Percentiles rank a stretch among this genome's conserved stretches.
These are phyloP conservation scores for Gastracanthus pulcherrimus DNA, from an alignment of 2,888 invertebrate genomes.

Conservation along the genomic window DNA sequence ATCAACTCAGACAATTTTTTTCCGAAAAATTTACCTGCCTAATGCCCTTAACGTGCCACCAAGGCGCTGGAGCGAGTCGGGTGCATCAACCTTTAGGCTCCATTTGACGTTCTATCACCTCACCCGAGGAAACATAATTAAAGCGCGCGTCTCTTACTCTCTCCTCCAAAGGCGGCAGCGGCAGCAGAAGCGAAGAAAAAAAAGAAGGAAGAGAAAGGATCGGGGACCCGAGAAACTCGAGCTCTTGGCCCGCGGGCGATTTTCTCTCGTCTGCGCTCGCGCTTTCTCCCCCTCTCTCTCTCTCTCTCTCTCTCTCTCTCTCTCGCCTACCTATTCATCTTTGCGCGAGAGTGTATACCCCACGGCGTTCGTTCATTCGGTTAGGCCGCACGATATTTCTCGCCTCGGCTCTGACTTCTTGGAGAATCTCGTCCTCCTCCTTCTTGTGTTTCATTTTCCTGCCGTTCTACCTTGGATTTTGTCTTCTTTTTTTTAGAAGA, in stretches of 20 bases:
- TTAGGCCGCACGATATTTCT: conserved; percentile 48
- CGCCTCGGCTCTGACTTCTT: conserved; percentile 32
- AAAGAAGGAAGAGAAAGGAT: background rate
- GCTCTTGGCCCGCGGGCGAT: conserved; percentile 36
- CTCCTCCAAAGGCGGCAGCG: background rate
- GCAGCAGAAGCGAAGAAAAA: background rate
- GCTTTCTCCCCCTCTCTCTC: too few species aligned
- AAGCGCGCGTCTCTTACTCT: too few species aligned
- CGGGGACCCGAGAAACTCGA: background rate
- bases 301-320: too few species aligned
- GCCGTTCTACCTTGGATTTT: too few species aligned
- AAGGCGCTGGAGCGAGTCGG: too few species aligned
- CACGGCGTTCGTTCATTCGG: conserved; percentile 47
- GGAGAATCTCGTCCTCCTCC: conserved; percentile 6
- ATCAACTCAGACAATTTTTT: too few species aligned
- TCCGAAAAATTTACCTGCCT: too few species aligned
- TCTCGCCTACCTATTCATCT: conserved; percentile 41
- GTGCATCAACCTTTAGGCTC: background rate
- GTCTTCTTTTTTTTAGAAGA: conserved; percentile 3
- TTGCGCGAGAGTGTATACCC: conserved; percentile 5
- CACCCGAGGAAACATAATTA: conserved; percentile 39
- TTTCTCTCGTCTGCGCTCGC: conserved; percentile 25
- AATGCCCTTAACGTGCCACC: too few species aligned
- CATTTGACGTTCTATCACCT: conserved; percentile 18
- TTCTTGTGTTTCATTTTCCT: too few species aligned